phyloP scores from a whole-genome alignment of 2,113 vertebrate species.

The Lagenorhynchus albirostris region DNA sequence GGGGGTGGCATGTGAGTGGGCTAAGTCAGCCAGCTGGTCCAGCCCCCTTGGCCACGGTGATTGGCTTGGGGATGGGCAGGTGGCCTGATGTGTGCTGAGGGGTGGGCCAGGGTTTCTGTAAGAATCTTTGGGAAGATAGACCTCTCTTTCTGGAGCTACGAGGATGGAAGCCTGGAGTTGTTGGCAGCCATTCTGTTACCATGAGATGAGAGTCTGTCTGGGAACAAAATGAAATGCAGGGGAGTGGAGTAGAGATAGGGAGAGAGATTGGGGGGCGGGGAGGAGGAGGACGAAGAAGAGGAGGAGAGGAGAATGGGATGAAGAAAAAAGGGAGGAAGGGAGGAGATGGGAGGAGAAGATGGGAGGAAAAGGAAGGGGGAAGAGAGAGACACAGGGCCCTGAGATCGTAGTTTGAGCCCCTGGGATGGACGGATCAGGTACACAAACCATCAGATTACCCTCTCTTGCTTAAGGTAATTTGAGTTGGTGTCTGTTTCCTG shows the following conservation, averaged over 20 bases:
- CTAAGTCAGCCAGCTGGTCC: too few species aligned
- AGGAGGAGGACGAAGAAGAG: fast-evolving
- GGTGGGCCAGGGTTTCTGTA: background rate
- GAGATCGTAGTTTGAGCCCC: background rate
- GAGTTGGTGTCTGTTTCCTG: too few species aligned
- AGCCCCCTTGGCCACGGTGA: background rate
- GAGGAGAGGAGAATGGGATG: too few species aligned
- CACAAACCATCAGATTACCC: fast-evolving
- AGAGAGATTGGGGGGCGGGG: background rate
- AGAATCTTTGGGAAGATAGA: background rate
- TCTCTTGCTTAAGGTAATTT: background rate
- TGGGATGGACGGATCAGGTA: too few species aligned
- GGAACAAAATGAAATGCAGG: background rate
- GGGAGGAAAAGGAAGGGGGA: background rate
- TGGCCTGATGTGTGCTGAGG: background rate
- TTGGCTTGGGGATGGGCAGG: background rate
- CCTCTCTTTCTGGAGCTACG: background rate
- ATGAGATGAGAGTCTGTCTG: background rate
- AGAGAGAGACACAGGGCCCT: too few species aligned
- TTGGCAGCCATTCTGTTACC: background rate
- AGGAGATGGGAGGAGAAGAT: background rate
- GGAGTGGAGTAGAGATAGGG: background rate
- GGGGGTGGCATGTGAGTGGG: fast-evolving
- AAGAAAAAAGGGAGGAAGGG: background rate
- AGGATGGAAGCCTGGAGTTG: background rate